Evolutionary conservation across 1,140 invertebrate genomes (phyloP), one percentile per base, ranked within the genome.

Genomic region (Drosophila sp.): DNA sequence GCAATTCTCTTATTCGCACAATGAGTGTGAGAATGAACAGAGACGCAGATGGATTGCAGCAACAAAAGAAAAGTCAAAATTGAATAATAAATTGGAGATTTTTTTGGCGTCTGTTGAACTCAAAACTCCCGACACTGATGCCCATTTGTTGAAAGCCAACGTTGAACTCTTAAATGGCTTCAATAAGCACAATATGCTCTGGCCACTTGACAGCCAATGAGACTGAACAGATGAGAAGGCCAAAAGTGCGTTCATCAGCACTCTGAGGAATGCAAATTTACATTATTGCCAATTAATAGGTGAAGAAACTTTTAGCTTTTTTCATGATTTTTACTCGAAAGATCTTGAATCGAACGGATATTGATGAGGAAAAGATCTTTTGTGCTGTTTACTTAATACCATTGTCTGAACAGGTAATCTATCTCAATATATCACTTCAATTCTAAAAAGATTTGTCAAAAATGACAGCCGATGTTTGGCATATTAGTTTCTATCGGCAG

Each of bases 21-120:
- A 50, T 62, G 77, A 61, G 34, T 62, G 65, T 69, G 81, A 81
- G 74, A 74, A 67, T 46, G 21, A 72, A 46, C 65, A 72, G 66
- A 54, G 36, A 34, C 43, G 25, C 61, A 56, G 53, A 64, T 64
- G 67, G 40, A 54, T 48, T 63, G 64, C 64, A 25, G 48, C 29
- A 46, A 36, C 27, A 41, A 27, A 65, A 45, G 43, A 41, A 54
- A 11, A 2, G n/a, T n/a, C 40, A 53, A 61, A 77, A 64, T 54
- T 63, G 57, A 67, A 87, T 75, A 78, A 67, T 65, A 78, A 87
- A 81, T 78, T 65, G 40, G 41, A 62, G 57, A 62, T 53, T 56
- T 73, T 73, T 69, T 32, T 8, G 34, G 16, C 43, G 72, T 70
- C 70, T 74, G 45, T 74, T 74, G 65, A 74, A 74, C 72, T 70